Conservation (phyloP, 2,797 vertebrate genomes). For the Gallirallus australis region DNA sequence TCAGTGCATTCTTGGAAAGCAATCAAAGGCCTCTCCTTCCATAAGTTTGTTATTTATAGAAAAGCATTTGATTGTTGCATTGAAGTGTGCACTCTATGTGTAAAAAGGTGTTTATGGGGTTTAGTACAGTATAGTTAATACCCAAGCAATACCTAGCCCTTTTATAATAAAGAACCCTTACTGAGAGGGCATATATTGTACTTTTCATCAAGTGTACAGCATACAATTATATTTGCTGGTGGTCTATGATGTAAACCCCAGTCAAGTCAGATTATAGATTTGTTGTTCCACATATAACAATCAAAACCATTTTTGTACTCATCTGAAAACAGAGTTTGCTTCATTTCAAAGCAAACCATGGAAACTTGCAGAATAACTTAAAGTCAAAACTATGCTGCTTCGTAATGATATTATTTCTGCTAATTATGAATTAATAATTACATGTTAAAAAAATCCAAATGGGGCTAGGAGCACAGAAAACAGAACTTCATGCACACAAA, state of each 20-base stretch:
- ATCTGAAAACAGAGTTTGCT: not conserved
- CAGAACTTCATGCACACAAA: not conserved
- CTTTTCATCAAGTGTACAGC: constrained; percentile 62
- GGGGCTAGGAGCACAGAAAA: not conserved
- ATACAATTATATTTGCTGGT: constrained; percentile 73
- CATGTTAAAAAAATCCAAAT: not conserved
- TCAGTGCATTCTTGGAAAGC: constrained; percentile 75
- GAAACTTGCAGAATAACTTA: not conserved
- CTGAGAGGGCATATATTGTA: constrained; percentile 70
- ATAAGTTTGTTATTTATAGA: constrained; percentile 81
- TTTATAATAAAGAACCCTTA: constrained; percentile 75
- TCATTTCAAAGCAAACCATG: not conserved
- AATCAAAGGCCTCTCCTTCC: constrained; percentile 74
- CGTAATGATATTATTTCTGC: not conserved
- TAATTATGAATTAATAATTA: not conserved
- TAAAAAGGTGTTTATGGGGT: constrained; percentile 84
- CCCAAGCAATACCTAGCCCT: constrained; percentile 74
- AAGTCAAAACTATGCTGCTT: not conserved
- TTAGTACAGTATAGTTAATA: constrained; percentile 83
- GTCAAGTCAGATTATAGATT: constrained; percentile 12
- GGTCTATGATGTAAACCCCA: constrained; percentile 67
- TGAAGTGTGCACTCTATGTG: constrained; percentile 77
- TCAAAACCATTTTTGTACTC: not conserved
- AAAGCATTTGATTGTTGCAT: constrained; percentile 79
- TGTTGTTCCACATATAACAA: not conserved